A percentile compares a stretch with the other conserved stretches of the same genome.
Conservation (phyloP, 2,888 invertebrate genomes). For the Drosophila siamana region DNA sequence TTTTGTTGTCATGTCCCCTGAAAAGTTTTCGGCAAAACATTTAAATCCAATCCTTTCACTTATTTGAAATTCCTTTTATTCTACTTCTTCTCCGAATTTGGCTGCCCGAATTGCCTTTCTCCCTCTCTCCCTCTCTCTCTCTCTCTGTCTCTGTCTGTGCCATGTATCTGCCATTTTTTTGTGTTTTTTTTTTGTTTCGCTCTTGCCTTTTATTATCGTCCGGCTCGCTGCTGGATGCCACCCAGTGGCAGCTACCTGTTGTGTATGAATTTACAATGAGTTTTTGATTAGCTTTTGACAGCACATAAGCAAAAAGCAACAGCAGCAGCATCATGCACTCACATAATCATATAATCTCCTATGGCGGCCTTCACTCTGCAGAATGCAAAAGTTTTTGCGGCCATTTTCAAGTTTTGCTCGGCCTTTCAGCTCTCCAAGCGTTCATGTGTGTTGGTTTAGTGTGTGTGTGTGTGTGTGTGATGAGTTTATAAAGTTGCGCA, state of each 20-base stretch:
- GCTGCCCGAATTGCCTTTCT: background rate
- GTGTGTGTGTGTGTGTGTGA: conserved; percentile 6
- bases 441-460: background rate
- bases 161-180: too few relatives aligned
- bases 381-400: conserved; percentile 49
- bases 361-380: conserved; percentile 12
- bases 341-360: conserved; percentile 21
- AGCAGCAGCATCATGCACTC: conserved; percentile 12
- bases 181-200: background rate
- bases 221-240: conserved; percentile 5
- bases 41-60: conserved; percentile 45
- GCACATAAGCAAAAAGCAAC: conserved; percentile 30
- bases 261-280: conserved; percentile 71
- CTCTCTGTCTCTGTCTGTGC: conserved; percentile 27
- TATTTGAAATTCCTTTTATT: conserved; percentile 51
- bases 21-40: conserved; percentile 31
- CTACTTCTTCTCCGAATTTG: background rate
- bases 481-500: conserved; percentile 33
- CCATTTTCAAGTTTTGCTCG: conserved; percentile 35
- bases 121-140: conserved; percentile 11
- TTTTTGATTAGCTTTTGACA: conserved; percentile 71
- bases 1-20: background rate
- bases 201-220: background rate
- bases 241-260: conserved; percentile 45
- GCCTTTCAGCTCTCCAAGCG: background rate